These are phyloP conservation scores for Pseudomyrmex sp. DNA, from an alignment of 1,140 invertebrate genomes.

Conservation along the genomic window DNA sequence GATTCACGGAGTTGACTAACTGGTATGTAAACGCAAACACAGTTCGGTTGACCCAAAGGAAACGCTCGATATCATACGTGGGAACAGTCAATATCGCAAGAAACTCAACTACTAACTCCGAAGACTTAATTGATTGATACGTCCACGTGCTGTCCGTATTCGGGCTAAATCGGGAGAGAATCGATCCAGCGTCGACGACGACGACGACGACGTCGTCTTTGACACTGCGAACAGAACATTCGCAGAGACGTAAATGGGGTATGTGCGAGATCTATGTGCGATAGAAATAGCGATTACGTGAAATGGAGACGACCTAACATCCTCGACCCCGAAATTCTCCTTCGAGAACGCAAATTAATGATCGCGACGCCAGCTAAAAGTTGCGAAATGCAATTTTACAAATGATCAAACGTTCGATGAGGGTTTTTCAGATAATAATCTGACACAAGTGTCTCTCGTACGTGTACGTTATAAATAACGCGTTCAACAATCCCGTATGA, in stretches of 20 bases:
- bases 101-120: conserved; percentile 22
- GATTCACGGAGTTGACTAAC: conserved; percentile 4
- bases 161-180: conserved; percentile 17
- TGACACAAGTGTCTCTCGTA: too few species aligned
- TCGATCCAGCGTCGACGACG: conserved; percentile 1
- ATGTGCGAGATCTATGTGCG: background rate
- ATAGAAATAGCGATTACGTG: conserved; percentile 49
- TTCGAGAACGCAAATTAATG: conserved; percentile 45
- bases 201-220: conserved; percentile 6
- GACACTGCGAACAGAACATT: conserved; percentile 39
- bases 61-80: conserved; percentile 13
- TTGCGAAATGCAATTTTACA: background rate
- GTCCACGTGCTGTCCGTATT: conserved; percentile 7
- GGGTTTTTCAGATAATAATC: conserved; percentile 3
- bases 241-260: conserved; percentile 23
- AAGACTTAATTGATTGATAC: conserved; percentile 41
- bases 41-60: conserved; percentile 23
- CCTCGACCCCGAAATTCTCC: conserved; percentile 17
- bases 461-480: too few species aligned
- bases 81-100: conserved; percentile 31
- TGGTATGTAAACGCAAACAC: conserved; percentile 19
- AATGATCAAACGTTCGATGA: background rate
- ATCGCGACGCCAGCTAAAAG: background rate
- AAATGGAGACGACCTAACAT: conserved; percentile 33
- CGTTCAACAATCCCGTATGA: too few species aligned